These are phyloP conservation scores for Danio kyathit DNA, from an alignment of 2,797 vertebrate species.

Conservation along the genomic window DNA sequence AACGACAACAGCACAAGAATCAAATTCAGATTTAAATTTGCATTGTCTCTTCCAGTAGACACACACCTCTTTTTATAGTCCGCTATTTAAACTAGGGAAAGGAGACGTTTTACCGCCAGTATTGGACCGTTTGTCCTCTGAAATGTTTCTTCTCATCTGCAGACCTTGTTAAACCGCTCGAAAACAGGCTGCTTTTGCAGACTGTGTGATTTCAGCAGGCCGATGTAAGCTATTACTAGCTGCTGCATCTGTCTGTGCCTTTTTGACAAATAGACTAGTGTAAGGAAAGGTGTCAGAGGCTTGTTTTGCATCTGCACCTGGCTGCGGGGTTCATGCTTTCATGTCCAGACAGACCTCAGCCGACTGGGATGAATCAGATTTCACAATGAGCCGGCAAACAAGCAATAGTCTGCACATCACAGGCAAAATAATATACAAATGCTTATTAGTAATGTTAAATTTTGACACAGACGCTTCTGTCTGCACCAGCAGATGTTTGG, in stretches of 20 bases:
- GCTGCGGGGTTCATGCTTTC: conserved; percentile 54
- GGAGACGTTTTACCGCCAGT: conserved; percentile 71
- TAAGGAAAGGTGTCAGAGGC: conserved; percentile 21
- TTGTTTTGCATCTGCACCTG: conserved; percentile 63
- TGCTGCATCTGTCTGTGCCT: conserved; percentile 71
- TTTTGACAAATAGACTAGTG: conserved; percentile 32
- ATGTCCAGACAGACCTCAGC: conserved; percentile 64
- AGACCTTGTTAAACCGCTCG: conserved; percentile 73
- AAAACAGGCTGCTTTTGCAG: conserved; percentile 72
- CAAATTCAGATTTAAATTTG: conserved; percentile 74
- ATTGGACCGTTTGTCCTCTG: conserved; percentile 75
- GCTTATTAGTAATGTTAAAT: conserved; percentile 9
- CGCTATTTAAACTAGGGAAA: conserved; percentile 66
- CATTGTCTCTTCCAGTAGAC: conserved; percentile 65
- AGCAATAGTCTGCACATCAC: conserved; percentile 61
- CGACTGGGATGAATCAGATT: conserved; percentile 54
- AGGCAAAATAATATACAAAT: conserved; percentile 52
- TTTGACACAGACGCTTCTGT: background rate
- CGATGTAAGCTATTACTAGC: conserved; percentile 71
- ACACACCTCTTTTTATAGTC: conserved; percentile 74
- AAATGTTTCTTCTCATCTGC: conserved; percentile 64
- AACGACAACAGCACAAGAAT: conserved; percentile 59
- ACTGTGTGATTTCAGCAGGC: conserved; percentile 70
- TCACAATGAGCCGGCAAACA: conserved; percentile 67
- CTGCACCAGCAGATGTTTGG: background rate